Percentiles rank a stretch among this genome's conserved stretches.
Evolutionary conservation across 2,888 invertebrate species (phyloP).

Genomic region (Pollenia amentaria): DNA sequence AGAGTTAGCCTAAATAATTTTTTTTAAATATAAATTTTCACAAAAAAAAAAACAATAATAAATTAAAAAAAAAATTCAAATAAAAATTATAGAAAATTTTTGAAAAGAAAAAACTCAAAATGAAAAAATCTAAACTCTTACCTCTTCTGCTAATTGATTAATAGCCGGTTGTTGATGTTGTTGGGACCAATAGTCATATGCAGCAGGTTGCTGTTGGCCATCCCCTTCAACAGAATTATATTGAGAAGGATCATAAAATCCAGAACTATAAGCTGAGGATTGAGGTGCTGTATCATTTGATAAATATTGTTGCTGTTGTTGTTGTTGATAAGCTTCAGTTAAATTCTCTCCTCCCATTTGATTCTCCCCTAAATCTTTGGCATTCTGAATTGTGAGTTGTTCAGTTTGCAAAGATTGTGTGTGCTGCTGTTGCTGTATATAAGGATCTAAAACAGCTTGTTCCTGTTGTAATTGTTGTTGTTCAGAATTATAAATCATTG

Average conservation of each 20-base stretch:
- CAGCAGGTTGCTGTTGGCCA: slow-evolving; percentile 5
- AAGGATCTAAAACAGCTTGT: slow-evolving; percentile 22
- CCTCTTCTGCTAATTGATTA: slow-evolving; percentile 42
- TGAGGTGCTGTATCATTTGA: slow-evolving; percentile 58
- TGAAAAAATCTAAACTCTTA: slow-evolving; percentile 26
- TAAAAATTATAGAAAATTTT: slow-evolving; percentile 7
- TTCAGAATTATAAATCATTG: slow-evolving; percentile 70
- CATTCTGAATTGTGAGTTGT: slow-evolving; percentile 10
- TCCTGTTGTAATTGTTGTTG: slow-evolving; percentile 60
- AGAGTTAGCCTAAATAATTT: slow-evolving; percentile 29
- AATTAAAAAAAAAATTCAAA: not conserved
- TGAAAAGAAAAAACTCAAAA: not conserved
- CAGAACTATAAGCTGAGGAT: slow-evolving; percentile 38
- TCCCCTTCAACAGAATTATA: slow-evolving; percentile 60
- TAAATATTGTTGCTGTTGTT: slow-evolving; percentile 72
- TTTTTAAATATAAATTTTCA: slow-evolving; percentile 28
- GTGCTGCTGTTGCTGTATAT: slow-evolving; percentile 35
- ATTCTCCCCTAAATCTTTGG: slow-evolving; percentile 55
- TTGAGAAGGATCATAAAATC: slow-evolving; percentile 65
- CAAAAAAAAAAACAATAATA: slow-evolving; percentile 45
- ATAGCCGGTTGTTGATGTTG: slow-evolving; percentile 73
- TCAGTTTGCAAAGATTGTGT: slow-evolving; percentile 51
- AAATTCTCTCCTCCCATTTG: slow-evolving; percentile 14
- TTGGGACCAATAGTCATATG: slow-evolving; percentile 79
- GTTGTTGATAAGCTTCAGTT: slow-evolving; percentile 68